phyloP scores from a whole-genome alignment of 1,140 invertebrate species.

The Magallana ariakensis region DNA sequence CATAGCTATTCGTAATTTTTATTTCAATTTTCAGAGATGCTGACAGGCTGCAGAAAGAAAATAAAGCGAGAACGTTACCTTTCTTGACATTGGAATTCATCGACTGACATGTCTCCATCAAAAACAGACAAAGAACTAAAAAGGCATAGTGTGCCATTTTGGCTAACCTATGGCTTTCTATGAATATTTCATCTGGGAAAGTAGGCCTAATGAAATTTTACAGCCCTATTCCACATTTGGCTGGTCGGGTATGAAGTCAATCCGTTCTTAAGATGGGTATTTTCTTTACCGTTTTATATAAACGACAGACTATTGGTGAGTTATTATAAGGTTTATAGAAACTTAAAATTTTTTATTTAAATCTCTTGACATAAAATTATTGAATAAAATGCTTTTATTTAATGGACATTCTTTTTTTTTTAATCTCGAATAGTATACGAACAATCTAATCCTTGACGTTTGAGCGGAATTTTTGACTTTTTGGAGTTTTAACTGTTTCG shows the following conservation, averaged over 20 bases:
- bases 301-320: too few relatives aligned
- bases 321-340: too few relatives aligned
- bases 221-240: too few relatives aligned
- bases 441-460: background rate
- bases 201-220: too few relatives aligned
- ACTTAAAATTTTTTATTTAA: too few relatives aligned
- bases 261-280: background rate
- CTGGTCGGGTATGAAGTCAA: background rate
- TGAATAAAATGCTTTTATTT: too few relatives aligned
- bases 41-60: background rate
- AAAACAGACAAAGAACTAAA: background rate
- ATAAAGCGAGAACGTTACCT: background rate
- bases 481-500: background rate
- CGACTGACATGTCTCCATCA: background rate
- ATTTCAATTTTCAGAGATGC: too few relatives aligned
- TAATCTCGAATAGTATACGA: background rate
- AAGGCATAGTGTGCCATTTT: background rate
- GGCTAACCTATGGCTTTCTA: background rate
- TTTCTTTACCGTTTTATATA: too few relatives aligned
- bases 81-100: background rate
- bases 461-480: constrained; percentile 28
- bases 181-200: too few relatives aligned
- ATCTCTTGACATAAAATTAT: too few relatives aligned
- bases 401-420: too few relatives aligned
- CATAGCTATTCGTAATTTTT: too few relatives aligned